Evolutionary conservation across 2,797 vertebrate genomes (phyloP).

Genomic region (Spatula versicolor): DNA sequence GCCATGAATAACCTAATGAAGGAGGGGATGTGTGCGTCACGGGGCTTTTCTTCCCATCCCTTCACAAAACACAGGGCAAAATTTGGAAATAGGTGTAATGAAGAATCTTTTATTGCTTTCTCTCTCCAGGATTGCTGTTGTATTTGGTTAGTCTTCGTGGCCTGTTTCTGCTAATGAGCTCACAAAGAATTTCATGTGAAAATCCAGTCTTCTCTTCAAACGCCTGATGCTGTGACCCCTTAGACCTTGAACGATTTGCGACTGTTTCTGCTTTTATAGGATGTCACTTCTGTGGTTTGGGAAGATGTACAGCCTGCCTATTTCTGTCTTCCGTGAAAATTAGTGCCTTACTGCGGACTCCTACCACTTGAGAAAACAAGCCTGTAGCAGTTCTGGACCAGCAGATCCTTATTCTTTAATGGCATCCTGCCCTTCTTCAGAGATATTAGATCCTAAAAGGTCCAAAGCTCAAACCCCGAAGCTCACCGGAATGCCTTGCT

Average conservation of each 20-base stretch:
- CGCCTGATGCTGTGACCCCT: background rate
- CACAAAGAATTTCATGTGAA: background rate
- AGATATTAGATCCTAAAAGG: background rate
- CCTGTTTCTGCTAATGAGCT: background rate
- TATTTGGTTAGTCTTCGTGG: background rate
- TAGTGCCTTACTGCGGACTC: background rate
- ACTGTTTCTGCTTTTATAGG: background rate
- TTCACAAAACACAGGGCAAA: background rate
- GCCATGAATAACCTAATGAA: background rate
- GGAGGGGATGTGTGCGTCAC: rapidly evolving
- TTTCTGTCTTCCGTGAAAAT: background rate
- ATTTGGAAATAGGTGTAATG: background rate
- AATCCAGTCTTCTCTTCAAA: background rate
- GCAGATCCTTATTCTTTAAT: background rate
- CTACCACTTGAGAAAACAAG: background rate
- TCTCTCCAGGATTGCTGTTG: background rate
- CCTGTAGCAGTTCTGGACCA: background rate
- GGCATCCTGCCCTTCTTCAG: background rate
- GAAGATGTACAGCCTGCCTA: background rate
- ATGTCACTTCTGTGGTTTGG: background rate
- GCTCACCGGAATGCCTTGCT: background rate
- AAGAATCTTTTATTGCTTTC: background rate
- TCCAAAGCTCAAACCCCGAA: background rate
- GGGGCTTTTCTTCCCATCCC: background rate
- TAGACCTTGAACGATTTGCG: background rate